Conservation (phyloP, 2,888 invertebrate species). For the Amiota minor region DNA sequence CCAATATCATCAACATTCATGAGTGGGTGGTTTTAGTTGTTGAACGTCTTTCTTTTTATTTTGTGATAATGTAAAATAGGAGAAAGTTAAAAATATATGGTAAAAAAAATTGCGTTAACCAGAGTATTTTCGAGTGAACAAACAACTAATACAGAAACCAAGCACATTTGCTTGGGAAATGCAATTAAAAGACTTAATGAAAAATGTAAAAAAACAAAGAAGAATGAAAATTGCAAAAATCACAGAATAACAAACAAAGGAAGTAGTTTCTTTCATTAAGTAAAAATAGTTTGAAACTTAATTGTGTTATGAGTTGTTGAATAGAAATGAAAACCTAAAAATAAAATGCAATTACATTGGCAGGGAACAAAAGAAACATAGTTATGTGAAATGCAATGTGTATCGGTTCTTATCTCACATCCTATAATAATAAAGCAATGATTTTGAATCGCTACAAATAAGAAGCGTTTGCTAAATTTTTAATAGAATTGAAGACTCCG, state of each 20-base stretch:
- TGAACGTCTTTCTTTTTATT: no score
- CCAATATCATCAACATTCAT: no score
- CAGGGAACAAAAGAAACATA: not conserved
- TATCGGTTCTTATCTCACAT: not conserved
- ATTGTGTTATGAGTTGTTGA: not conserved
- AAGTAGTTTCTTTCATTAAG: not conserved
- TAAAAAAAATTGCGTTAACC: no score
- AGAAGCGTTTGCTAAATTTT: no score
- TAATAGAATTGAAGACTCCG: no score
- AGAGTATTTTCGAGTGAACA: no score
- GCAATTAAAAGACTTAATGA: constrained; percentile 55
- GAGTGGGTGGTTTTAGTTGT: no score
- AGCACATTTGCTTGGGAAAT: constrained; percentile 31
- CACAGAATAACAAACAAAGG: not conserved
- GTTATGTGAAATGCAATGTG: not conserved
- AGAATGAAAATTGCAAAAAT: not conserved
- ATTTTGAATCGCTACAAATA: no score
- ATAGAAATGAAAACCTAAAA: constrained; percentile 28
- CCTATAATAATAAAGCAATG: no score
- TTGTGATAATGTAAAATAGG: no score
- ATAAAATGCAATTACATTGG: constrained; percentile 18
- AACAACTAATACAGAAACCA: no score
- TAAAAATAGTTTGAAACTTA: not conserved
- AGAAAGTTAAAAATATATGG: no score
- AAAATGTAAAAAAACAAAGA: constrained; percentile 50